Percentiles rank a stretch among this genome's conserved stretches.
These are phyloP conservation scores for Hyperoplus lanceolatus DNA, from an alignment of 2,797 vertebrate species.

Conservation along the genomic window DNA sequence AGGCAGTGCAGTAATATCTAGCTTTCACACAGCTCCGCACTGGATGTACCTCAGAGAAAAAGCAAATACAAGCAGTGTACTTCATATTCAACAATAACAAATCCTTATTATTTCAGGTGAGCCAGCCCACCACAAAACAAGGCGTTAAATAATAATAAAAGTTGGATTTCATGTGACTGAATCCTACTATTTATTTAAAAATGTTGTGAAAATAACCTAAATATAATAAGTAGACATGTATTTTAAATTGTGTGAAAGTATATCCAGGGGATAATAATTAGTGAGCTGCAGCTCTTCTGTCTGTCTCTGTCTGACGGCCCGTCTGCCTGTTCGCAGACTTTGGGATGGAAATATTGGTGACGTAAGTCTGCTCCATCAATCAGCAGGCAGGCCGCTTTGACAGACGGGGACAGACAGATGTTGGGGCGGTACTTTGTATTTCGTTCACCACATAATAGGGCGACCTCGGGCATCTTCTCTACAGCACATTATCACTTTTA, in stretches of 20 bases:
- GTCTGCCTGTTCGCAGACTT: constrained; percentile 65
- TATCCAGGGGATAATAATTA: neutral
- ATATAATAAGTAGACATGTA: neutral
- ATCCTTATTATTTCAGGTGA: constrained; percentile 3
- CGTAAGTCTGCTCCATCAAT: constrained; percentile 81
- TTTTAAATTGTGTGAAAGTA: neutral
- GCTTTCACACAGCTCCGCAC: constrained; percentile 12
- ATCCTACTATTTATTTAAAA: neutral
- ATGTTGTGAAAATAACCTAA: neutral
- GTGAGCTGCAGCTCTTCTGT: constrained; percentile 21
- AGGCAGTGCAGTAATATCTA: constrained; percentile 11
- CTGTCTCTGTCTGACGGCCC: constrained; percentile 20
- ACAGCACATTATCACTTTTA: constrained; percentile 65
- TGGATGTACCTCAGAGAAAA: neutral
- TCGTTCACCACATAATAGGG: constrained; percentile 73
- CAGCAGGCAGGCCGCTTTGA: constrained; percentile 71
- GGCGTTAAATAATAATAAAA: neutral
- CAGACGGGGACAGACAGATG: constrained; percentile 80
- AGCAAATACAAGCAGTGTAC: neutral
- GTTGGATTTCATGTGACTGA: neutral
- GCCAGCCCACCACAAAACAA: neutral
- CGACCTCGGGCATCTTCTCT: constrained; percentile 69
- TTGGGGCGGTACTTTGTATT: constrained; percentile 83
- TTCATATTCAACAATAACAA: neutral
- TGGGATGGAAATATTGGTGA: constrained; percentile 82